These are phyloP conservation scores for Caenorhabditis latens DNA, from an alignment of 1,140 invertebrate genomes.

Conservation along the genomic window DNA sequence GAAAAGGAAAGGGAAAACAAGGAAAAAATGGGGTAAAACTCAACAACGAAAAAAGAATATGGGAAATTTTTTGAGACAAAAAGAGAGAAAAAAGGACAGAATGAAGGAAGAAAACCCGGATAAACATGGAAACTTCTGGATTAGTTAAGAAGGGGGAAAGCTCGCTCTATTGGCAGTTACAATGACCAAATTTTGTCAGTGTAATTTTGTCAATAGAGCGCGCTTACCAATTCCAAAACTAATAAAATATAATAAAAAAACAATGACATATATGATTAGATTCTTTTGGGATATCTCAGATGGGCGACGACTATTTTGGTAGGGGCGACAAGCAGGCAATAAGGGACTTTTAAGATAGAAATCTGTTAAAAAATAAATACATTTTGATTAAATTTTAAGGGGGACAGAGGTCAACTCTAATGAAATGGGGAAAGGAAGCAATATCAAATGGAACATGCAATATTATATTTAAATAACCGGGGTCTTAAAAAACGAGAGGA, in stretches of 20 bases:
- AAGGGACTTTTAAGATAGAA: not conserved
- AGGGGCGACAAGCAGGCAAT: slow-evolving; percentile 42
- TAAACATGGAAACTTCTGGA: slow-evolving; percentile 35
- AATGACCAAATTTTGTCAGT: too few species aligned
- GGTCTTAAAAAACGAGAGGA: slow-evolving; percentile 31
- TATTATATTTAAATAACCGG: not conserved
- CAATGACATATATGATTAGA: slow-evolving; percentile 2
- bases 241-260: not conserved
- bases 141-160: too few species aligned
- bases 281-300: slow-evolving; percentile 43
- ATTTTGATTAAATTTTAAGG: not conserved
- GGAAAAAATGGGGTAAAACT: slow-evolving; percentile 43
- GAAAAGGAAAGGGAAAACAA: slow-evolving; percentile 33
- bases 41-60: slow-evolving; percentile 9
- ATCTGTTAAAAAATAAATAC: not conserved
- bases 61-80: not conserved
- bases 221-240: too few species aligned
- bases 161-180: too few species aligned
- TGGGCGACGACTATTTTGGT: slow-evolving; percentile 43
- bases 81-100: not conserved
- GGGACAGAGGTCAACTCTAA: slow-evolving; percentile 42
- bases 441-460: not conserved
- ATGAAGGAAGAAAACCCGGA: not conserved
- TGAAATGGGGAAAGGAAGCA: not conserved
- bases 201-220: not conserved